Conservation (phyloP, 64 coral and sea anemone genomes). For the Trachythela sp. region DNA sequence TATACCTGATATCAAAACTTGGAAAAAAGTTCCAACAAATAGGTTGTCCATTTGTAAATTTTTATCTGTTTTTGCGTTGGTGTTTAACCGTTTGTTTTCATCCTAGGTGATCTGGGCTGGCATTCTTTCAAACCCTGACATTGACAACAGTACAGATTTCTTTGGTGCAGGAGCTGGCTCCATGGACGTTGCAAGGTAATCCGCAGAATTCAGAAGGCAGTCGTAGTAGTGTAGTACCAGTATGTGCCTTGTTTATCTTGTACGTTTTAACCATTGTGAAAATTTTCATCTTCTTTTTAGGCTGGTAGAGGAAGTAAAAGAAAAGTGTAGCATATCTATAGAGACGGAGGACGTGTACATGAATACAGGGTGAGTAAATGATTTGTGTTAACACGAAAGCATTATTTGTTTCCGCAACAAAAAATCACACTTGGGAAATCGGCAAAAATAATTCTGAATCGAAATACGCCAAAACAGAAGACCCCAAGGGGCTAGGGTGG, state of each 20-base stretch:
- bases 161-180: slow-evolving; percentile 95
- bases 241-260: too few species aligned
- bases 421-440: neutral
- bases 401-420: neutral
- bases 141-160: slow-evolving; percentile 87
- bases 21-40: too few species aligned
- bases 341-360: slow-evolving; percentile 91
- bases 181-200: slow-evolving; percentile 94
- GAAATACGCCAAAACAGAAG: neutral
- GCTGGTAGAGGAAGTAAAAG: slow-evolving; percentile 89
- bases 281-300: slow-evolving; percentile 11
- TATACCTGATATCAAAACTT: too few species aligned
- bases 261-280: neutral
- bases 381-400: neutral
- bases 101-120: slow-evolving; percentile 76
- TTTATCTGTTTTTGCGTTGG: too few species aligned
- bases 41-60: too few species aligned
- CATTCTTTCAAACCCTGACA: slow-evolving; percentile 75
- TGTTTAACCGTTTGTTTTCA: neutral
- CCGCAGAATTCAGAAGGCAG: too few species aligned
- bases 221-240: too few species aligned
- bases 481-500: neutral
- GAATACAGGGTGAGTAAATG: slow-evolving; percentile 69
- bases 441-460: neutral
- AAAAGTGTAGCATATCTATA: slow-evolving; percentile 62